Evolutionary conservation across 2,113 vertebrate genomes (phyloP).

Genomic region (Saguinus midas): DNA sequence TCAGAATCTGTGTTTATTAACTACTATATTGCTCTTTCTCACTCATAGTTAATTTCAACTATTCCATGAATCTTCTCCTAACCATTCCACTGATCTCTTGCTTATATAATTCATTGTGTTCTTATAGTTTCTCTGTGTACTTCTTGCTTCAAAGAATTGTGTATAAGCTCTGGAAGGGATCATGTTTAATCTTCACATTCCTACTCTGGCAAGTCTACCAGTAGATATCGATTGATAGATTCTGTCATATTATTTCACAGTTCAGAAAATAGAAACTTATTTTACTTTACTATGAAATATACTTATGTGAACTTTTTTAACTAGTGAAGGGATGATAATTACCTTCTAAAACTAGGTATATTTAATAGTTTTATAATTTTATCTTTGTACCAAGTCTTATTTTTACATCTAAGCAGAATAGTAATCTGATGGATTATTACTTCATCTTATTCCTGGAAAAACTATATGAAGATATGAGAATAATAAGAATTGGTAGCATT

Average conservation of each 20-base stretch:
- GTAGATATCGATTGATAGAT: constrained; percentile 53
- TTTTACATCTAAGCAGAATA: not conserved
- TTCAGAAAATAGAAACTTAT: constrained; percentile 42
- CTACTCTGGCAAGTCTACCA: not conserved
- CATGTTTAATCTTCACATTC: not conserved
- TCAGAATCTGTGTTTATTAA: constrained; percentile 23
- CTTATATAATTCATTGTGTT: constrained; percentile 7
- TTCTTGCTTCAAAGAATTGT: constrained; percentile 45
- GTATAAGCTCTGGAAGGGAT: not conserved
- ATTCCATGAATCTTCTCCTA: not conserved
- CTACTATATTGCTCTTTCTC: not conserved
- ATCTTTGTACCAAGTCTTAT: not conserved
- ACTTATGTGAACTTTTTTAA: constrained; percentile 4
- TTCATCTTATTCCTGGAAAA: not conserved
- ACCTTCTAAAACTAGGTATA: not conserved
- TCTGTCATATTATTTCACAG: constrained; percentile 49
- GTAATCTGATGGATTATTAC: not conserved
- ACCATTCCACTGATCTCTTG: not conserved
- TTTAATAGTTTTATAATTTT: constrained; percentile 32
- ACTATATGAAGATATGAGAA: not conserved
- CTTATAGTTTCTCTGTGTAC: not conserved
- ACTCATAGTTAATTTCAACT: not conserved
- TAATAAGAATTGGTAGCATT: not conserved
- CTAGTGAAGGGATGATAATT: constrained; percentile 2
- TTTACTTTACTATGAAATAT: not conserved